These are phyloP conservation scores for Siniperca obscura DNA, from an alignment of 2,797 vertebrate species.

Conservation along the genomic window DNA sequence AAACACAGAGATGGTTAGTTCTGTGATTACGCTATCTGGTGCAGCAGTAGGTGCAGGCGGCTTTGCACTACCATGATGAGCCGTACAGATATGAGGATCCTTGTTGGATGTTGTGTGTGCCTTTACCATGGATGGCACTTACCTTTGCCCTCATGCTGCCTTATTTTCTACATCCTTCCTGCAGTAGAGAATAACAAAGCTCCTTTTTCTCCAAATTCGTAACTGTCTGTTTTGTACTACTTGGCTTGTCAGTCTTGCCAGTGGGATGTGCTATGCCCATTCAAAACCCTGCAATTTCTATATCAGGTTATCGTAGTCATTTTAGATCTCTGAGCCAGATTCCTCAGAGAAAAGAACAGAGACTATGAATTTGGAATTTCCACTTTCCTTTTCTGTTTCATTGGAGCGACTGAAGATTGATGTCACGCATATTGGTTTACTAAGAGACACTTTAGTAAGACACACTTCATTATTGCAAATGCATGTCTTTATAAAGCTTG, in stretches of 20 bases:
- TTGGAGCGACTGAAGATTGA: not conserved
- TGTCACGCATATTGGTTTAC: conserved; percentile 17
- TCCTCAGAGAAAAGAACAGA: not conserved
- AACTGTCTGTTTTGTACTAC: not conserved
- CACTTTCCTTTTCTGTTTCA: not conserved
- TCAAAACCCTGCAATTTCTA: conserved; percentile 2
- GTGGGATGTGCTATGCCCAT: not conserved
- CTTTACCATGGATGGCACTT: conserved; percentile 18
- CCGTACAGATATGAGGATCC: conserved; percentile 40
- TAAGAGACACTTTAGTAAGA: conserved; percentile 9
- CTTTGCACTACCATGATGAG: conserved; percentile 47
- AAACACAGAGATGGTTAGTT: conserved; percentile 49
- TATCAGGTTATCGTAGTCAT: not conserved
- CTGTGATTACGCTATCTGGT: conserved; percentile 62
- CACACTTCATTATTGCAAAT: not conserved
- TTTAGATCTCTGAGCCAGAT: conserved; percentile 13
- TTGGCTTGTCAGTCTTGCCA: not conserved
- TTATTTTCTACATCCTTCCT: not conserved
- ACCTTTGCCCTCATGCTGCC: conserved; percentile 1
- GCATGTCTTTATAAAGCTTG: not conserved
- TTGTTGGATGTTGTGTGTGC: conserved; percentile 18
- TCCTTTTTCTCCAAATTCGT: not conserved
- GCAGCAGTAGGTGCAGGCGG: conserved; percentile 41
- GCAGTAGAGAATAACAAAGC: conserved; percentile 23
- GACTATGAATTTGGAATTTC: conserved; percentile 19